These are phyloP conservation scores for Rissa tridactyla DNA, from an alignment of 2,113 vertebrate species.

Conservation along the genomic window DNA sequence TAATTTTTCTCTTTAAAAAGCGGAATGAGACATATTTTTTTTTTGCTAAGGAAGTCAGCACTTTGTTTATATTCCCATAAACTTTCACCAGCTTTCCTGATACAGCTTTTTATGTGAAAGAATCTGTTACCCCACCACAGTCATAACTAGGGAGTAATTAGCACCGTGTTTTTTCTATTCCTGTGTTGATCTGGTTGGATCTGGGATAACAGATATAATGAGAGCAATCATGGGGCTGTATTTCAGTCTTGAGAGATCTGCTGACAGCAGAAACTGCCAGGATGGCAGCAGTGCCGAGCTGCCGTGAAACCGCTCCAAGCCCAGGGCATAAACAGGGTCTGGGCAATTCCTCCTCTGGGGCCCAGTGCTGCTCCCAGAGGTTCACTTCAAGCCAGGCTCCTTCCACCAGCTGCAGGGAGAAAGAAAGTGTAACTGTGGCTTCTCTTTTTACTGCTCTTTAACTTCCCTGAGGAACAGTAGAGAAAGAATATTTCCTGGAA, in stretches of 20 bases:
- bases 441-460: neutral
- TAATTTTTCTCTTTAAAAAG: constrained; percentile 12
- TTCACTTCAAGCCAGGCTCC: neutral
- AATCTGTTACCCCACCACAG: neutral
- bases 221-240: neutral
- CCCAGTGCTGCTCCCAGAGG: neutral
- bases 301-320: neutral
- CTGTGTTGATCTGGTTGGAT: neutral
- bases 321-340: neutral
- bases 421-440: neutral
- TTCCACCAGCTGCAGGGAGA: neutral
- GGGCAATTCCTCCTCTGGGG: neutral
- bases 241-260: neutral
- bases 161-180: neutral
- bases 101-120: neutral
- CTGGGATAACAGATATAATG: constrained; percentile 16
- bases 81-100: neutral
- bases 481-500: neutral
- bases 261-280: neutral
- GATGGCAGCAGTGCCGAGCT: neutral
- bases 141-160: neutral
- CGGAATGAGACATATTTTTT: neutral
- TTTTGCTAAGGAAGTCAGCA: neutral
- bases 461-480: neutral
- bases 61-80: neutral